phyloP scores from a whole-genome alignment of 2,888 invertebrate species.

The Drosophila quinaria region DNA sequence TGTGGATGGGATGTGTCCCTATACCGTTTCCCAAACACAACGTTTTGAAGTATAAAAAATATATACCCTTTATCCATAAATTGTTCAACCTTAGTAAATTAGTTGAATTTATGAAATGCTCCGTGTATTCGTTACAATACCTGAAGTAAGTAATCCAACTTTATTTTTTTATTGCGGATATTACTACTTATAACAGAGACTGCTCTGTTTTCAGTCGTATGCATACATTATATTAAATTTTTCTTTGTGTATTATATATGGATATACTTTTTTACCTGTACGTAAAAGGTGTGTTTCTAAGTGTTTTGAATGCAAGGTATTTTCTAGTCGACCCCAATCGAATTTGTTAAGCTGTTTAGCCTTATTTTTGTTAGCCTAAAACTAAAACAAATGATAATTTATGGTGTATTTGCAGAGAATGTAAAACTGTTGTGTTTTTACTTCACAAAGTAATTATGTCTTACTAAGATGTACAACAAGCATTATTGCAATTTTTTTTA shows the following conservation, averaged over 20 bases:
- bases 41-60: not conserved
- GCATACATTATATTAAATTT: not conserved
- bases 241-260: not conserved
- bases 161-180: too few species aligned
- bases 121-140: too few species aligned
- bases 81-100: not conserved
- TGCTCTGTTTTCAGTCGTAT: not conserved
- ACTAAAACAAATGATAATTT: not conserved
- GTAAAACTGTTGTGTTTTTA: not conserved
- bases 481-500: slow-evolving; percentile 32
- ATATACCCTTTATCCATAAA: not conserved
- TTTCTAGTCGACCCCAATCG: not conserved
- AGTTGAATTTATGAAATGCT: not conserved
- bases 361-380: slow-evolving; percentile 1
- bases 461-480: not conserved
- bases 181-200: not conserved
- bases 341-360: not conserved
- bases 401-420: too few species aligned
- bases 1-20: not conserved
- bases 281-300: not conserved
- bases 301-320: not conserved
- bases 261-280: not conserved
- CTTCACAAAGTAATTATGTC: not conserved
- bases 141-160: too few species aligned
- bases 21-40: not conserved